Conservation (phyloP, 1,140 invertebrate genomes). For the Zaprionus gabonicus region DNA sequence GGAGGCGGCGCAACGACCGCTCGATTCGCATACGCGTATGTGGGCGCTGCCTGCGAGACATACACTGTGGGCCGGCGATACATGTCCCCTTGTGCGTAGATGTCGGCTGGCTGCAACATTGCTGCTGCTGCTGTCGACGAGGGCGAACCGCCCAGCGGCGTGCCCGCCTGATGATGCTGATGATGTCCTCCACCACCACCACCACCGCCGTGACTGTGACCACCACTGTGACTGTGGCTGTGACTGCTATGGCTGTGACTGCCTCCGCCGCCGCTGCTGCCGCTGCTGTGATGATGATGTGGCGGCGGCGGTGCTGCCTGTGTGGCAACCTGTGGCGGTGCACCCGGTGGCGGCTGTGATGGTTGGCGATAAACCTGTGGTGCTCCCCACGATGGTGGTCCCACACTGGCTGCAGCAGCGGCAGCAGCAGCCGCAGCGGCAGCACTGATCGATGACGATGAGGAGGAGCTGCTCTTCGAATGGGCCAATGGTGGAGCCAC, state of each 20-base stretch:
- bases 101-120: slow-evolving; percentile 85
- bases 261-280: neutral
- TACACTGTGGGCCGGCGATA: slow-evolving; percentile 88
- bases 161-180: slow-evolving; percentile 82
- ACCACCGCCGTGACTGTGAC: slow-evolving; percentile 14
- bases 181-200: slow-evolving; percentile 17
- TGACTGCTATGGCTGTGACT: slow-evolving; percentile 48
- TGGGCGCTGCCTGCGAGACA: slow-evolving; percentile 85
- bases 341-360: slow-evolving; percentile 63
- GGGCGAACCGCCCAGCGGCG: slow-evolving; percentile 79
- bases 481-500: slow-evolving; percentile 73
- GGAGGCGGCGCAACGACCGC: slow-evolving; percentile 92
- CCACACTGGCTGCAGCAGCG: slow-evolving; percentile 73
- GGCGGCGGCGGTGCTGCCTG: slow-evolving; percentile 14
- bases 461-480: slow-evolving; percentile 76
- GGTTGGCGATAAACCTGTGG: slow-evolving; percentile 76
- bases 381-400: slow-evolving; percentile 78
- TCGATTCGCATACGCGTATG: slow-evolving; percentile 86
- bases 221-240: slow-evolving; percentile 56
- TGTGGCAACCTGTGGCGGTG: neutral
- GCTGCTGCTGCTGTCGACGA: slow-evolving; percentile 83
- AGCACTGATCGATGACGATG: slow-evolving; percentile 68
- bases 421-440: slow-evolving; percentile 70
- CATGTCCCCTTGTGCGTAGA: slow-evolving; percentile 86
- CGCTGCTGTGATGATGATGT: slow-evolving; percentile 47